Conservation (phyloP, 64 coral and sea anemone species). For the Acropora tenuis region DNA sequence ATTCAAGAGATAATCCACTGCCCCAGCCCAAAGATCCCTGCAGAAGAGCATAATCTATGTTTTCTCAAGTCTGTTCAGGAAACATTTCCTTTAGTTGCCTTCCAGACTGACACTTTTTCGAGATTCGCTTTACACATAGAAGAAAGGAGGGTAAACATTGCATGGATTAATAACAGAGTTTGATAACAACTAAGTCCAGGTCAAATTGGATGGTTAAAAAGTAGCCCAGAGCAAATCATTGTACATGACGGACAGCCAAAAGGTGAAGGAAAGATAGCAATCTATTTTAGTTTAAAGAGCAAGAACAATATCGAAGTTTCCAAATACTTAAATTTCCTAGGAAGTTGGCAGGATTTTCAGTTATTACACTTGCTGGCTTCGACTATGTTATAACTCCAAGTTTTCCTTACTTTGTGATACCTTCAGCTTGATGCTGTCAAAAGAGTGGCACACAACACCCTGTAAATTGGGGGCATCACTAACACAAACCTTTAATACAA, state of each 20-base stretch:
- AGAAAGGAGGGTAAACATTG: not conserved
- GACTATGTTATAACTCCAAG: not conserved
- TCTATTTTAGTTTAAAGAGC: not conserved
- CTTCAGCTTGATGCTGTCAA: not conserved
- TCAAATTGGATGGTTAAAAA: no score
- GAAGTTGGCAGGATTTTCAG: not conserved
- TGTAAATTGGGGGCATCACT: not conserved
- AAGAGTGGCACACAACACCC: not conserved
- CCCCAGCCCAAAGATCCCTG: not conserved
- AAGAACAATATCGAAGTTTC: constrained; percentile 3
- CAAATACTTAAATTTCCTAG: not conserved
- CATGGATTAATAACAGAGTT: not conserved
- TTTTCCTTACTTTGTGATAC: not conserved
- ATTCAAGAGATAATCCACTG: not conserved
- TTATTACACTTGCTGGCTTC: not conserved
- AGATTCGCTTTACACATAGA: not conserved
- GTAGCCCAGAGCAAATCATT: not conserved
- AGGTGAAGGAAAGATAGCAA: not conserved
- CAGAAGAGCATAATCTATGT: not conserved
- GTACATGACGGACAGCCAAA: not conserved
- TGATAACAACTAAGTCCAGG: not conserved
- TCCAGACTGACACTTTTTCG: not conserved
- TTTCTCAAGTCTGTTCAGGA: constrained; percentile 2
- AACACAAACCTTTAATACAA: not conserved
- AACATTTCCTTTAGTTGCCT: not conserved